A percentile compares a stretch with the other conserved stretches of the same genome.
These are phyloP conservation scores for Masnerella sp. DNA, from an alignment of 2,888 invertebrate genomes.

Conservation along the genomic window DNA sequence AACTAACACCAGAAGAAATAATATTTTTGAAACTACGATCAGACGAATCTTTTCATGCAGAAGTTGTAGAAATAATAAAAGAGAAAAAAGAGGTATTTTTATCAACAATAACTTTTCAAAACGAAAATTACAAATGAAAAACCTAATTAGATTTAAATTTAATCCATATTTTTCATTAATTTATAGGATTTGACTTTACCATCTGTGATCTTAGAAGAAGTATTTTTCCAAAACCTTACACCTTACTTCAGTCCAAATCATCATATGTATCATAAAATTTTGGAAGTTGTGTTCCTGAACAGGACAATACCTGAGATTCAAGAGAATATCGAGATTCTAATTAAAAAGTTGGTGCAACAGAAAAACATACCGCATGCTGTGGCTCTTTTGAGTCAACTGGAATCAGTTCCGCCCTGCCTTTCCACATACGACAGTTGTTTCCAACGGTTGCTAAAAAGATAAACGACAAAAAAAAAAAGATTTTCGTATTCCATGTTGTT, in stretches of 20 bases:
- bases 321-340: constrained; percentile 67
- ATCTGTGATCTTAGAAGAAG: constrained; percentile 69
- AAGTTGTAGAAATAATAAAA: constrained; percentile 70
- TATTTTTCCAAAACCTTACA: constrained; percentile 73
- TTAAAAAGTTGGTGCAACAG: constrained; percentile 68
- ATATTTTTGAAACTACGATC: constrained; percentile 70
- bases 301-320: constrained; percentile 67
- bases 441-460: constrained; percentile 61
- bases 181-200: constrained; percentile 66
- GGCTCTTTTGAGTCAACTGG: constrained; percentile 71
- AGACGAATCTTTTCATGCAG: constrained; percentile 65
- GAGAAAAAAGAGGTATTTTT: constrained; percentile 69
- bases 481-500: neutral
- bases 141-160: too few species aligned
- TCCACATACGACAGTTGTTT: constrained; percentile 72
- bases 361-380: constrained; percentile 72
- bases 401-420: constrained; percentile 70
- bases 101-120: too few species aligned
- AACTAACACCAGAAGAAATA: constrained; percentile 65
- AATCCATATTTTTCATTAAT: too few species aligned
- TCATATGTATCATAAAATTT: constrained; percentile 69
- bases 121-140: too few species aligned
- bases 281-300: constrained; percentile 72
- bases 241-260: constrained; percentile 70
- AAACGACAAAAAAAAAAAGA: neutral